A percentile compares a stretch with the other conserved stretches of the same genome.
phyloP scores from a whole-genome alignment of 2,888 invertebrate species.

The Drosophila setosimentum region DNA sequence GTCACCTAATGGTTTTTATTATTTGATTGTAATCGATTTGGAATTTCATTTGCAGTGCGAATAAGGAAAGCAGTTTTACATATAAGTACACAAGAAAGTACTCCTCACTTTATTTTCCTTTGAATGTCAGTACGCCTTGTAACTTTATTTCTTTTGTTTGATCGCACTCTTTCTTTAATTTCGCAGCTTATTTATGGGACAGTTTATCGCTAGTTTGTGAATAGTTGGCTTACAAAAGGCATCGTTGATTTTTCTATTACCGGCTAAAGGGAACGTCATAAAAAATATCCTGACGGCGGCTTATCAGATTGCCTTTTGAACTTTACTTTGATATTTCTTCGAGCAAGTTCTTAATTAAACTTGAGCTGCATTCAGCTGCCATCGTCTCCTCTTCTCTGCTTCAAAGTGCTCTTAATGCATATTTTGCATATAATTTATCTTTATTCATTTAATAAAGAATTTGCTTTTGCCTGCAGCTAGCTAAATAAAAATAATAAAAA shows the following conservation, averaged over 20 bases:
- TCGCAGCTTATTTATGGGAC: conserved; percentile 1
- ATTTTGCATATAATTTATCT: conserved; percentile 56
- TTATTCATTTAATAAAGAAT: conserved; percentile 46
- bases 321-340: conserved; percentile 47
- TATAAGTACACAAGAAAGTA: not conserved
- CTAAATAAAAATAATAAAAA: conserved; percentile 13
- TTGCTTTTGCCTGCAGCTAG: conserved; percentile 41
- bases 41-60: conserved; percentile 21
- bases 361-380: conserved; percentile 32
- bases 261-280: conserved; percentile 12
- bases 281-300: conserved; percentile 28
- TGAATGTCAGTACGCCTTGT: not conserved
- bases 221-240: conserved; percentile 4
- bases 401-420: conserved; percentile 41
- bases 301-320: conserved; percentile 56
- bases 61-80: not conserved
- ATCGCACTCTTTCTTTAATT: not conserved
- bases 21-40: conserved; percentile 29
- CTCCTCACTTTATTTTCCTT: not conserved
- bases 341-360: conserved; percentile 73
- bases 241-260: conserved; percentile 18
- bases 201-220: conserved; percentile 10
- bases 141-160: conserved; percentile 1
- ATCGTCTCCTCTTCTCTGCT: not conserved
- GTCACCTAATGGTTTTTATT: conserved; percentile 1